Evolutionary conservation across 2,888 invertebrate genomes (phyloP), one percentile per base, ranked within the genome.

Genomic region (Harmothoe impar): DNA sequence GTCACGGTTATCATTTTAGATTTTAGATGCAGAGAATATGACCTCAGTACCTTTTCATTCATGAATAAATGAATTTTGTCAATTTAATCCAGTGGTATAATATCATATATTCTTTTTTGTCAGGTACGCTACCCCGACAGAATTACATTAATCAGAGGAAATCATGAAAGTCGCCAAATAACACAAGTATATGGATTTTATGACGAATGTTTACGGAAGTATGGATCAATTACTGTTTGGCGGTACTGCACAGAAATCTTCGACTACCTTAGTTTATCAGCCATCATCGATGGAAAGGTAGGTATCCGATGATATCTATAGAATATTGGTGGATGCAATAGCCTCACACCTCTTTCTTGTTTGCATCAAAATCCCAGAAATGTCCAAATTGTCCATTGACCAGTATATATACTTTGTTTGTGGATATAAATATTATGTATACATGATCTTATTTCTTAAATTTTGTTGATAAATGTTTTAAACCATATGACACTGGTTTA

Each of bases 141-240:
- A 95, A 99, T 99, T 94, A 98, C 99, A 33, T 96, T 99, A 92
- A 96, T 99, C 85, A 96, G 99, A 94, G 99, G 99, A 91, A 99
- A 99, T 96, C 99, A 99, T 96, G 99, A 99, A 96, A 99, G 99
- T 92, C 97, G 99, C 93, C 99, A 99, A 96, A 99, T 99, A 93
- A 99, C 99, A 91, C 99, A 99, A 96, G 99, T 99, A 29, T 99
- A 99, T 96, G 99, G 99, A 68, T 99, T 99, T 96, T 99, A 99
- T 96, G 99, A 99, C 97, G 99, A 99, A 96, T 99, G 99, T 96
- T 97, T 99, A 95, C 98, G 98, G 93, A 99, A 99, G 96, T 99
- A 99, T 97, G 99, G 99, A 52, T 99, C 99, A 97, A 97, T 98
- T 89, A 99, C 99, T 96, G 99, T 99, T 84, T 99, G 99, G 99